These are phyloP conservation scores for Saguinus imperator DNA, from an alignment of 2,113 vertebrate genomes.

Conservation along the genomic window DNA sequence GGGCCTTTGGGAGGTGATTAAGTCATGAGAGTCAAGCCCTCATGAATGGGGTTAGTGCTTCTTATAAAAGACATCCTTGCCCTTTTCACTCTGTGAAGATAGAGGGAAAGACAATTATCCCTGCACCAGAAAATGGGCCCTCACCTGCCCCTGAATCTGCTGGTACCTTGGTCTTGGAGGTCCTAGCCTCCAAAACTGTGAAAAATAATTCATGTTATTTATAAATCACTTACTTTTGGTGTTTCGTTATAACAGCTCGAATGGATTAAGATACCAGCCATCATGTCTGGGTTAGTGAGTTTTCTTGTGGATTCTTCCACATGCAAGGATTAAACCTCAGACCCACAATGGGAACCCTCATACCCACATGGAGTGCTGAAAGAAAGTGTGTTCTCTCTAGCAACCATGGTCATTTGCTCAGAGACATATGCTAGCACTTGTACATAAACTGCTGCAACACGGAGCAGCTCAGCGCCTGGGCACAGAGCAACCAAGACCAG, in stretches of 20 bases:
- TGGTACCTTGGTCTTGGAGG: neutral
- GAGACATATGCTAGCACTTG: neutral
- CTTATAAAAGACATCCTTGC: neutral
- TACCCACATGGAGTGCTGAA: no score
- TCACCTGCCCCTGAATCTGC: no score
- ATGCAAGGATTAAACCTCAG: no score
- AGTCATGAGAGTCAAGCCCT: neutral
- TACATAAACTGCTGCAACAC: no score
- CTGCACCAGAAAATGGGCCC: neutral
- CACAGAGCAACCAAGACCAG: neutral
- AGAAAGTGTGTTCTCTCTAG: no score
- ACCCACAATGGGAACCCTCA: rapidly evolving
- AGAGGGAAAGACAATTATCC: neutral
- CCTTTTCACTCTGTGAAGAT: neutral
- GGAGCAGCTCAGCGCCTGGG: no score
- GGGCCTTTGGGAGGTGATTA: neutral
- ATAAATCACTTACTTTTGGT: neutral
- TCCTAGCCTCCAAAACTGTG: neutral
- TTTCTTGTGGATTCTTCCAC: neutral
- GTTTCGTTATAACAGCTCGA: neutral
- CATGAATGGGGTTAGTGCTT: neutral
- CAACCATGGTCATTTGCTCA: neutral
- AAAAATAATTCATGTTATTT: neutral
- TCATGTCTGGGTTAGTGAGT: neutral
- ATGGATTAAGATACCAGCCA: no score